Percentiles rank a stretch among this genome's conserved stretches.
phyloP scores from a whole-genome alignment of 23 tunicate species.

The Trididemnum clinides region DNA sequence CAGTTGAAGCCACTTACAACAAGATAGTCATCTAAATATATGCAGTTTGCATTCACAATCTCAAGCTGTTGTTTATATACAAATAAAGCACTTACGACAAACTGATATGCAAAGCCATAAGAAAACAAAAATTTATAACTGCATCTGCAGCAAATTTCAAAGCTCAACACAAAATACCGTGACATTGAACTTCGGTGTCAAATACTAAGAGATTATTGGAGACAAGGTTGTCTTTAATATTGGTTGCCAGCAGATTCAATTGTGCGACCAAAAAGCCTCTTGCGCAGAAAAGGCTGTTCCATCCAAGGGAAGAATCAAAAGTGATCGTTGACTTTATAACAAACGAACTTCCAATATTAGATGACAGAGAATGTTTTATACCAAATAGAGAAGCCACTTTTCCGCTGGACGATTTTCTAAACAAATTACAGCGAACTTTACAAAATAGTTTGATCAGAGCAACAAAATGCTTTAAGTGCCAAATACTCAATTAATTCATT shows the following conservation, averaged over 20 bases:
- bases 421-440: no score
- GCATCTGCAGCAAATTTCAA: no score
- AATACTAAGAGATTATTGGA: background rate
- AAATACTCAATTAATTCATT: no score
- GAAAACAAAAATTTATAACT: no score
- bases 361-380: background rate
- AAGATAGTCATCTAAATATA: constrained; percentile 24
- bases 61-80: no score
- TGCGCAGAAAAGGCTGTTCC: constrained; percentile 20
- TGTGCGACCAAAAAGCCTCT: background rate
- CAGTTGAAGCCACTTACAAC: constrained; percentile 3
- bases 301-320: constrained; percentile 7
- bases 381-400: background rate
- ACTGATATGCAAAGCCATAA: no score
- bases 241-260: background rate
- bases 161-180: background rate
- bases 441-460: no score
- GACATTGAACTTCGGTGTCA: background rate
- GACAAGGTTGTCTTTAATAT: background rate
- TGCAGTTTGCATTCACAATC: no score
- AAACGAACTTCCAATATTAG: background rate
- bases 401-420: background rate
- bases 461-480: no score
- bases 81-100: no score
- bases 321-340: background rate